These are phyloP conservation scores for Uropetala carovei DNA, from an alignment of 2,888 invertebrate species.

Conservation along the genomic window DNA sequence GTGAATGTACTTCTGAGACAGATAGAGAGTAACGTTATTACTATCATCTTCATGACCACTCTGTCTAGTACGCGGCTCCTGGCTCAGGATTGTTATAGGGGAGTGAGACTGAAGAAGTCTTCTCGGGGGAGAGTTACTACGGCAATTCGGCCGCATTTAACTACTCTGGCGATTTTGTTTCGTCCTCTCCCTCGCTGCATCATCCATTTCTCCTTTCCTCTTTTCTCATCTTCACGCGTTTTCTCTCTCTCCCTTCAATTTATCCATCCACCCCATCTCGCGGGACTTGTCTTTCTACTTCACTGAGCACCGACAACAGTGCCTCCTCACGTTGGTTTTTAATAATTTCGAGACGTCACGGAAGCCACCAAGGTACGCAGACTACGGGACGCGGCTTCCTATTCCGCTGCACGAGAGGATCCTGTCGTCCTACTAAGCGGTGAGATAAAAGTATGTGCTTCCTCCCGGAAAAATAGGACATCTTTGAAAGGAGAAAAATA, in stretches of 20 bases:
- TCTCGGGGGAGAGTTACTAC: neutral
- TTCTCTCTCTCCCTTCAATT: neutral
- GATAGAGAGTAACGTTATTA: neutral
- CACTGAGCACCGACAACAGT: neutral
- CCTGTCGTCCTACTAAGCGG: neutral
- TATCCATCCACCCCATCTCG: neutral
- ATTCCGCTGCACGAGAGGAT: neutral
- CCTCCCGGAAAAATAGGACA: neutral
- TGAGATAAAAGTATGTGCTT: slow-evolving; percentile 1
- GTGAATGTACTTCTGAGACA: neutral
- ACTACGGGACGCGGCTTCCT: neutral
- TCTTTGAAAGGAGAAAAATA: neutral
- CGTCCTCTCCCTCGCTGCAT: neutral
- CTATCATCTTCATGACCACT: slow-evolving; percentile 14
- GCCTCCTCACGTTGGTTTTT: slow-evolving; percentile 4
- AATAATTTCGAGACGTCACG: slow-evolving; percentile 1
- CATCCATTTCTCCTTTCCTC: neutral
- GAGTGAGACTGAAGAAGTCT: neutral
- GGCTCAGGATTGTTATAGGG: neutral
- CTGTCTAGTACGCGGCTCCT: neutral
- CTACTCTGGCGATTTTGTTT: no score
- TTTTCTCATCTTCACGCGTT: neutral
- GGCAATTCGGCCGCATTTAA: no score
- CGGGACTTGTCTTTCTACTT: neutral
- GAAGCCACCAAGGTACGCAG: slow-evolving; percentile 1